These are phyloP conservation scores for Procambarus virginalis DNA, from an alignment of 1,140 invertebrate species.

Conservation along the genomic window DNA sequence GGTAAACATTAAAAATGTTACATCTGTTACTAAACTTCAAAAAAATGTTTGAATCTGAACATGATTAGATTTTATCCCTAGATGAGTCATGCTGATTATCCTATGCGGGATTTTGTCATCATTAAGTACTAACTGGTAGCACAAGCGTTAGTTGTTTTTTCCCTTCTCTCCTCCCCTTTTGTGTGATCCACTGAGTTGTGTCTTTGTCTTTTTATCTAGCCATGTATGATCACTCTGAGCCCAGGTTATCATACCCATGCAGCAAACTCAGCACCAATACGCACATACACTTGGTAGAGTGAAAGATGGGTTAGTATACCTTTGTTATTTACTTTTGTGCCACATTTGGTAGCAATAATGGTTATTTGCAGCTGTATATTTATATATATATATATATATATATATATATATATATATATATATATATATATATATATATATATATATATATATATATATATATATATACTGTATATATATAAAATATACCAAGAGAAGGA, in stretches of 20 bases:
- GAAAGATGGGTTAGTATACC: constrained; percentile 46
- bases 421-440: too few relatives aligned
- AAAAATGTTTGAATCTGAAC: not conserved
- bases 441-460: not conserved
- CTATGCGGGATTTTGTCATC: not conserved
- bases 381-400: not conserved
- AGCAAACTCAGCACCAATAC: constrained; percentile 33
- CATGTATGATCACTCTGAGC: constrained; percentile 58
- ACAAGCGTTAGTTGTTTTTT: constrained; percentile 3
- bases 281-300: constrained; percentile 40
- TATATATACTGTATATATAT: not conserved
- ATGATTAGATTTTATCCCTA: not conserved
- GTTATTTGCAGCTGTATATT: not conserved
- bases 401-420: too few relatives aligned
- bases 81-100: not conserved
- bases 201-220: constrained; percentile 61
- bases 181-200: constrained; percentile 41
- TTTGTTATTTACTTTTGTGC: constrained; percentile 35
- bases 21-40: not conserved
- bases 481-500: too few relatives aligned
- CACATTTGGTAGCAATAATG: constrained; percentile 20
- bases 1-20: not conserved
- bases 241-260: constrained; percentile 47
- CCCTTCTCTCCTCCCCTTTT: constrained; percentile 7
- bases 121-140: not conserved